Conservation (phyloP, 2,113 vertebrate species). For the Motacilla tschutschensis region DNA sequence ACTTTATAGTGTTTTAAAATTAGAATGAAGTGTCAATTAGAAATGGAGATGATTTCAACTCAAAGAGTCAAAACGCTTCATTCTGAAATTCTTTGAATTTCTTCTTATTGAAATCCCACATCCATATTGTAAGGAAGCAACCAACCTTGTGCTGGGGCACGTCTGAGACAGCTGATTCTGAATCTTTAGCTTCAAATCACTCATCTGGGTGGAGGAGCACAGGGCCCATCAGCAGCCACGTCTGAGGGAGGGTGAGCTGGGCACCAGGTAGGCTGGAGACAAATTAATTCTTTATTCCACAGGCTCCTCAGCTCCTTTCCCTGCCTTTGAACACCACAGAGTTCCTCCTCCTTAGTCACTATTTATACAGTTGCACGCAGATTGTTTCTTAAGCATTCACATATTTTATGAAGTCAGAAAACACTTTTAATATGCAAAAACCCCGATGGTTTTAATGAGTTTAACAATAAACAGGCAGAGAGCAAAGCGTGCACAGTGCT, state of each 20-base stretch:
- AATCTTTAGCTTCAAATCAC: not conserved
- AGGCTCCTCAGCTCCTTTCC: not conserved
- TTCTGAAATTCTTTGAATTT: not conserved
- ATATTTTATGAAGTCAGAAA: conserved; percentile 15
- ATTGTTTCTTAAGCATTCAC: conserved; percentile 25
- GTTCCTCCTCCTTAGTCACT: conserved; percentile 6
- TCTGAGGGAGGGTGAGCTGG: not conserved
- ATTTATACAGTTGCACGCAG: not conserved
- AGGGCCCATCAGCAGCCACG: not conserved
- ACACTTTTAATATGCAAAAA: conserved; percentile 11
- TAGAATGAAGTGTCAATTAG: not conserved
- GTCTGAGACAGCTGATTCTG: not conserved
- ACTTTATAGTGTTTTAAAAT: not conserved
- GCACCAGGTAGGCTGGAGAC: conserved; percentile 19
- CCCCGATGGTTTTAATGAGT: conserved; percentile 34
- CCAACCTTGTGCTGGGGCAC: not conserved
- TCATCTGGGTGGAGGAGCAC: not conserved
- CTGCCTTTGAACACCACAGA: conserved; percentile 22
- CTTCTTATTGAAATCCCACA: not conserved
- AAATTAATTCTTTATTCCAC: not conserved
- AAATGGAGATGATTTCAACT: not conserved
- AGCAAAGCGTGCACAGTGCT: not conserved
- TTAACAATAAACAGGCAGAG: conserved; percentile 39
- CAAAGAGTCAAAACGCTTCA: not conserved
- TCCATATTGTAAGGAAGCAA: not conserved